Percentiles rank a stretch among this genome's conserved stretches.
Conservation (phyloP, 2,113 vertebrate species). For the Daphoenositta chrysoptera region DNA sequence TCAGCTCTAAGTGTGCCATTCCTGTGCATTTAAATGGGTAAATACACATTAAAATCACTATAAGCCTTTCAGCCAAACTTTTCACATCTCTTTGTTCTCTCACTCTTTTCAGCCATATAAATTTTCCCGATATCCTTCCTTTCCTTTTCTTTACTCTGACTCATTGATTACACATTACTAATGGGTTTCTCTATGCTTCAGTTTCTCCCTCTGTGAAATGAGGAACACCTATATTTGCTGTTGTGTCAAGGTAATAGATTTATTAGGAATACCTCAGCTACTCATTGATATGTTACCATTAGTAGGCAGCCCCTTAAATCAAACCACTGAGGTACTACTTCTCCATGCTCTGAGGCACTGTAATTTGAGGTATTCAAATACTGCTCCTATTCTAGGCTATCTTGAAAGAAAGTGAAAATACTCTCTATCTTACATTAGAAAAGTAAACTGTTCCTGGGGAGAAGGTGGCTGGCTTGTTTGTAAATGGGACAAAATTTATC, state of each 20-base stretch:
- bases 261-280: background rate
- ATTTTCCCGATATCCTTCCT: background rate
- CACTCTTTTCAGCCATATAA: background rate
- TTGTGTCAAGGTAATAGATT: background rate
- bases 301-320: background rate
- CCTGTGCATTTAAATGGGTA: background rate
- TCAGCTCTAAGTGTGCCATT: background rate
- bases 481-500: background rate
- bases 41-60: background rate
- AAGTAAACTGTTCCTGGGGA: background rate
- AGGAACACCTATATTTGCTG: background rate
- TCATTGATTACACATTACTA: slow-evolving; percentile 20
- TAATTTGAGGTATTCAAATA: background rate
- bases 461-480: background rate
- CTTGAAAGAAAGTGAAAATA: background rate
- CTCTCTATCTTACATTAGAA: background rate
- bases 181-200: background rate
- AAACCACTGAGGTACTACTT: background rate
- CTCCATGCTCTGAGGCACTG: background rate
- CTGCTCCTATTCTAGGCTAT: background rate
- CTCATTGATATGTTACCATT: background rate
- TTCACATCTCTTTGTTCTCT: background rate
- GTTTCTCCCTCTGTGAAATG: background rate
- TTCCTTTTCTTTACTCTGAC: slow-evolving; percentile 13
- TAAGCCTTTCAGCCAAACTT: background rate